phyloP scores from a whole-genome alignment of 2,888 invertebrate species.

The Eumacrocentrus americanus region DNA sequence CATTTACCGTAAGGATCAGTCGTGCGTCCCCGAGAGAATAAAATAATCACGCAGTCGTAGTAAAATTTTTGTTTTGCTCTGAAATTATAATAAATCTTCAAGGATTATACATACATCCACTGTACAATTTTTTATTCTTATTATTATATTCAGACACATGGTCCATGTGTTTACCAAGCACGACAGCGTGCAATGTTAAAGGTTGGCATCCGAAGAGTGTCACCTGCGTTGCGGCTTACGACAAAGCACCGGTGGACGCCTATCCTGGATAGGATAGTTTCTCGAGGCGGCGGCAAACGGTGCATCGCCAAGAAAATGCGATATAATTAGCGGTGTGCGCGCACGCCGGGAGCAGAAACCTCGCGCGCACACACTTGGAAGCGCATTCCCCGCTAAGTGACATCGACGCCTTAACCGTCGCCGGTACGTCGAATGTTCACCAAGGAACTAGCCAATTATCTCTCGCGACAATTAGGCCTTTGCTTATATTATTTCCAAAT shows the following conservation, averaged over 20 bases:
- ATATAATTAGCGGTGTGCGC: constrained; percentile 32
- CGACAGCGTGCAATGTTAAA: constrained; percentile 14
- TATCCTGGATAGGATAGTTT: constrained; percentile 18
- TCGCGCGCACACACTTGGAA: constrained; percentile 24
- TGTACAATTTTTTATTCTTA: no score
- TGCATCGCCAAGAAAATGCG: constrained; percentile 28
- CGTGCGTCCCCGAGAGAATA: neutral
- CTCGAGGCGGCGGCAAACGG: constrained; percentile 32
- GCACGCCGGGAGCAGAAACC: constrained; percentile 8
- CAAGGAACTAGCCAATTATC: constrained; percentile 40
- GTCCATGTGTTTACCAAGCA: constrained; percentile 10
- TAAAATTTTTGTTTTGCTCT: no score
- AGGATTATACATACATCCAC: no score
- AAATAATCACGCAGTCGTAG: neutral
- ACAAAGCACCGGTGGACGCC: constrained; percentile 12
- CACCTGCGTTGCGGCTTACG: constrained; percentile 34
- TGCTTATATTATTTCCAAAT: neutral
- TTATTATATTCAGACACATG: constrained; percentile 14
- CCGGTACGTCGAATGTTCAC: constrained; percentile 21
- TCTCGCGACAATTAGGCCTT: constrained; percentile 9
- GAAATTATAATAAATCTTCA: no score
- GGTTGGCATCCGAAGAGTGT: constrained; percentile 32
- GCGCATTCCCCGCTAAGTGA: constrained; percentile 38
- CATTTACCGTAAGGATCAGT: constrained; percentile 37
- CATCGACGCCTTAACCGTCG: constrained; percentile 29